Conservation (phyloP, 1,140 invertebrate genomes). For the Drosophila azteca region DNA sequence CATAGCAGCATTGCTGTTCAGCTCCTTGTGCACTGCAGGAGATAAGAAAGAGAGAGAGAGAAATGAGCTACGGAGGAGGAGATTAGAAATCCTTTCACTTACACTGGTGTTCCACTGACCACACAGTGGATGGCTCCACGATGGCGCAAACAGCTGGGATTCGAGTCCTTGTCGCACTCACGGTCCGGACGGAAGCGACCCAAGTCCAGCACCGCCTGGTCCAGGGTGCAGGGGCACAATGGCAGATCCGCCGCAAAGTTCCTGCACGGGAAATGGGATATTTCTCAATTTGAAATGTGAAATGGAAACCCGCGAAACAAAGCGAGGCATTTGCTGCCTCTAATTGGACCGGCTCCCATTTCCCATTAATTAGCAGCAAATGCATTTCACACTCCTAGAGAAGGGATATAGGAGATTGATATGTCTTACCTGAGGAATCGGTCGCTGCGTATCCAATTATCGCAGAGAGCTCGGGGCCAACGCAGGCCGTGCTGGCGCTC, state of each 20-base stretch:
- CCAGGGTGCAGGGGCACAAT: constrained; percentile 95
- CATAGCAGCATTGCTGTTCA: constrained; percentile 98
- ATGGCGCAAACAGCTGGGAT: constrained; percentile 95
- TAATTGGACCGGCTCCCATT: constrained; percentile 40
- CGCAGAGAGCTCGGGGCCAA: constrained; percentile 93
- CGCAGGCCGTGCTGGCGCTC: constrained; percentile 88
- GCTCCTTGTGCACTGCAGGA: constrained; percentile 90
- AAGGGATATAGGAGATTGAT: constrained; percentile 5
- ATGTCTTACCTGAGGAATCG: constrained; percentile 86
- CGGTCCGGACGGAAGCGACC: constrained; percentile 96
- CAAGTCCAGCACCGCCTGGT: constrained; percentile 95
- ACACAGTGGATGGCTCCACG: constrained; percentile 96
- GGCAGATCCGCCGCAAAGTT: constrained; percentile 94
- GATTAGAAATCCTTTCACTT: constrained; percentile 39
- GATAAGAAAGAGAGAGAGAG: not conserved
- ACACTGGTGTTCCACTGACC: constrained; percentile 95
- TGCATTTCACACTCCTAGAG: constrained; percentile 19
- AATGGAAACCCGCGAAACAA: not conserved
- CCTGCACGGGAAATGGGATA: constrained; percentile 84
- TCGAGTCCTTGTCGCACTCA: constrained; percentile 95
- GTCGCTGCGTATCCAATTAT: constrained; percentile 94
- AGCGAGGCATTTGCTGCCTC: not conserved
- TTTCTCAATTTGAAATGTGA: constrained; percentile 10
- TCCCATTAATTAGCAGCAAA: constrained; percentile 65
- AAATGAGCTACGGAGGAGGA: not conserved